Evolutionary conservation across 2,113 vertebrate species (phyloP).

Genomic region (Ciconia boyciana): DNA sequence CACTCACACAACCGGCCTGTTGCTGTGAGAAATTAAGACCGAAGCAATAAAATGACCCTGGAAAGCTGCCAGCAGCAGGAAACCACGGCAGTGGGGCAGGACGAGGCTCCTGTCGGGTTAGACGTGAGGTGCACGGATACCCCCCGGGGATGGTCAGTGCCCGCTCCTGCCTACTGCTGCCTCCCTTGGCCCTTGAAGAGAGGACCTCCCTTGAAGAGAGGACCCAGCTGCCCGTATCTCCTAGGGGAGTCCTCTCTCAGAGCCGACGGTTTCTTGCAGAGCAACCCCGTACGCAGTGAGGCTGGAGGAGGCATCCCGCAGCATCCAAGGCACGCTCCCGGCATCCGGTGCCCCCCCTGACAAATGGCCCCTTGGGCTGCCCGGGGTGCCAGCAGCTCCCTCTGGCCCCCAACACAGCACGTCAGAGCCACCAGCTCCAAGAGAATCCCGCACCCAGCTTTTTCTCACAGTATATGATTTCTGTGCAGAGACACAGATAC

Average conservation of each 20-base stretch:
- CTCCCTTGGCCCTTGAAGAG: background rate
- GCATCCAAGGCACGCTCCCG: background rate
- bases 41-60: background rate
- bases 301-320: background rate
- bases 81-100: background rate
- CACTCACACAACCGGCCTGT: background rate
- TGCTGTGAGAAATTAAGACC: background rate
- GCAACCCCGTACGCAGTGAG: fast-evolving
- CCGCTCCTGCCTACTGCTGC: background rate
- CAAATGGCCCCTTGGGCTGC: background rate
- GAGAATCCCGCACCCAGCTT: background rate
- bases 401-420: background rate
- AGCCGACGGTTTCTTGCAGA: background rate
- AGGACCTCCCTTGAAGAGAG: background rate
- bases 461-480: background rate
- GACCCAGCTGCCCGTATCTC: fast-evolving
- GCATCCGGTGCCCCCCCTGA: fast-evolving
- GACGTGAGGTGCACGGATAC: fast-evolving
- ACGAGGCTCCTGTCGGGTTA: background rate
- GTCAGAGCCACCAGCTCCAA: background rate
- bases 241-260: background rate
- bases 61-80: background rate
- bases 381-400: background rate
- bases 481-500: background rate
- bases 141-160: no score